phyloP scores from a whole-genome alignment of 2,113 vertebrate genomes.

The Tachycineta bicolor region DNA sequence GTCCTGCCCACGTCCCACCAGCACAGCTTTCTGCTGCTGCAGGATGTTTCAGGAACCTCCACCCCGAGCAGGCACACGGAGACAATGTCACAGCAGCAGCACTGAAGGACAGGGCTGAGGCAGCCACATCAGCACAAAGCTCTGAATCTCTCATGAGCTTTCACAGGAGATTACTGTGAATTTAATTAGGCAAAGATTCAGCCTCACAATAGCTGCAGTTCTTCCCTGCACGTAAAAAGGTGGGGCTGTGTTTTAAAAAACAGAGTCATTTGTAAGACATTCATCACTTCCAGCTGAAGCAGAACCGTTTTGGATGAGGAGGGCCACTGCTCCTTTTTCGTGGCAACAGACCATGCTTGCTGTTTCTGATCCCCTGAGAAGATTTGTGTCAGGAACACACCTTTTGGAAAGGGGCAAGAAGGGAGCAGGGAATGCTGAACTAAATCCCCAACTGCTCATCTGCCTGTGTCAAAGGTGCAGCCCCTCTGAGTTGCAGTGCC shows the following conservation, averaged over 20 bases:
- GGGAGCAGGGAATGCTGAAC: neutral
- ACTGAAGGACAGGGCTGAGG: neutral
- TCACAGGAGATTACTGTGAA: neutral
- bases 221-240: neutral
- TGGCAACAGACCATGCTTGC: neutral
- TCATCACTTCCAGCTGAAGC: neutral
- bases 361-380: neutral
- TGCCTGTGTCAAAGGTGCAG: neutral
- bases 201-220: neutral
- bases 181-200: slow-evolving; percentile 19
- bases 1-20: neutral
- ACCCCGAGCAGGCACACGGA: fast-evolving
- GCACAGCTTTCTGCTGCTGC: neutral
- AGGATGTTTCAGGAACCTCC: neutral
- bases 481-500: neutral
- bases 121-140: neutral
- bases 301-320: neutral
- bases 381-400: neutral
- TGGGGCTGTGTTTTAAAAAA: neutral
- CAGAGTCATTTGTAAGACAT: neutral
- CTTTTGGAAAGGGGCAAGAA: neutral
- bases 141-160: slow-evolving; percentile 5
- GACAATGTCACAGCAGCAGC: neutral
- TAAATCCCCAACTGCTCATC: neutral
- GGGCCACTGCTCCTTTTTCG: neutral